Conservation (phyloP, 2,888 invertebrate species). For the Dolomedes plantarius region DNA sequence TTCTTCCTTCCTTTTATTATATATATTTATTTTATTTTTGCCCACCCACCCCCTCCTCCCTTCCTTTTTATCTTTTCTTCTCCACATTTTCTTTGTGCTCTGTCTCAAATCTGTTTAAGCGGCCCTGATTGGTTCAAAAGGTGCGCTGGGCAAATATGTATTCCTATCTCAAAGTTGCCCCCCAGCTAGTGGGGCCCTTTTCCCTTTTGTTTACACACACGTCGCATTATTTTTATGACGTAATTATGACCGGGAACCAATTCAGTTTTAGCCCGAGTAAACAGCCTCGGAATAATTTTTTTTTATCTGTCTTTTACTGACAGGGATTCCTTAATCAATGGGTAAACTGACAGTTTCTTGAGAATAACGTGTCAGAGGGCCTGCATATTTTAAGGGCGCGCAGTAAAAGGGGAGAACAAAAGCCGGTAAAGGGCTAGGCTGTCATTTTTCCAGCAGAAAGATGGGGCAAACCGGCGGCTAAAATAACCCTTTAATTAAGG, state of each 20-base stretch:
- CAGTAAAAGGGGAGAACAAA: constrained; percentile 16
- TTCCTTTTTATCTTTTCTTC: constrained; percentile 19
- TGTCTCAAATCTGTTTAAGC: constrained; percentile 68
- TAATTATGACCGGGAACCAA: constrained; percentile 55
- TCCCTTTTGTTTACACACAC: constrained; percentile 60
- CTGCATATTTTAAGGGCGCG: constrained; percentile 13
- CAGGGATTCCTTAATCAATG: constrained; percentile 56
- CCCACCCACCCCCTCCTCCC: no score
- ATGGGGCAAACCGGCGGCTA: constrained; percentile 1
- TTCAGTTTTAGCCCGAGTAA: constrained; percentile 19
- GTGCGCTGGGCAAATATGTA: constrained; percentile 67
- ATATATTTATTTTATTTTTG: constrained; percentile 33
- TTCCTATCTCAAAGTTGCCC: constrained; percentile 53
- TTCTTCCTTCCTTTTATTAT: constrained; percentile 56
- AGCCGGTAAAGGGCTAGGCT: neutral
- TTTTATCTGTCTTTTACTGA: constrained; percentile 14
- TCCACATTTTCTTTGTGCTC: constrained; percentile 30
- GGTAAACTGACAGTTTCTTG: constrained; percentile 47
- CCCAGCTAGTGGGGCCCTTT: constrained; percentile 23
- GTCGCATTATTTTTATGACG: constrained; percentile 71
- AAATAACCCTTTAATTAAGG: constrained; percentile 9
- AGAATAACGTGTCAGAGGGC: constrained; percentile 21
- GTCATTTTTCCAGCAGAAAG: neutral
- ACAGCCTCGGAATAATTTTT: constrained; percentile 10
- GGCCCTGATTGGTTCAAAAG: constrained; percentile 68